Base-by-base conservation (phyloP, 2,888 invertebrate species). In the Ichneumoninae sp. region DNA sequence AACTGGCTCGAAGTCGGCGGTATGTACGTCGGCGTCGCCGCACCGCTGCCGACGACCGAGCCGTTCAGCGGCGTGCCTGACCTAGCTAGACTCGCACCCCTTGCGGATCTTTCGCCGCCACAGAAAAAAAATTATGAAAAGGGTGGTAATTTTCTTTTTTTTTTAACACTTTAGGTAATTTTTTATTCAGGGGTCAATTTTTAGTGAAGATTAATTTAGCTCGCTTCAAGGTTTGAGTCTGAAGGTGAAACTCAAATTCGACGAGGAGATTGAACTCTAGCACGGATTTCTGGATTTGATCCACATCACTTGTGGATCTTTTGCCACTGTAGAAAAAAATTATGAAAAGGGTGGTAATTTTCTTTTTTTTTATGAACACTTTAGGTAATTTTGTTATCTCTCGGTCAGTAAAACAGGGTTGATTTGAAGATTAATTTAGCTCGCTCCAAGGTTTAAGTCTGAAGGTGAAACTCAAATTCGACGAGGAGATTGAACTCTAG, bases 1-100 rank as follows among this genome's bases (percentile, higher is more conserved):
- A 98, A 97, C 57, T 97, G 97, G 57, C 89, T 90, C 71, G 93
- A 90, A 44, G 90, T 91, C 33, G 95, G 95, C 16, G 95, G 94
- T 69, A 95, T 93, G 85, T 95, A 94, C n/a, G 94, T 94, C 26
- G 95, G 95, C 19, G 95, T 95, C 76, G 94, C 95, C 0, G 94
- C 94, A 0, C 95, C 94, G 70, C 96, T 96, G 50, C 95, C 95
- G 78, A 92, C 89, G 82, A 91, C 92, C 16, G 93, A 93, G 63
- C 94, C 93, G 81, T 93, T 93, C 69, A 93, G 74, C 1, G 93
- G 91, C 4, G 92, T 93, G 65, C 92, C 92, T 36, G 93, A 92
- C 82, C 93, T 91, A 79, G 94, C 91, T 81, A 91, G 92, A 76
- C 94, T 96, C 81, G 95, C 95, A 40, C 95, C 95, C 88, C 96